A percentile compares a stretch with the other conserved stretches of the same genome.
These are phyloP conservation scores for Catalaphyllia jardinei DNA, from an alignment of 64 coral and sea anemone species.

Conservation along the genomic window DNA sequence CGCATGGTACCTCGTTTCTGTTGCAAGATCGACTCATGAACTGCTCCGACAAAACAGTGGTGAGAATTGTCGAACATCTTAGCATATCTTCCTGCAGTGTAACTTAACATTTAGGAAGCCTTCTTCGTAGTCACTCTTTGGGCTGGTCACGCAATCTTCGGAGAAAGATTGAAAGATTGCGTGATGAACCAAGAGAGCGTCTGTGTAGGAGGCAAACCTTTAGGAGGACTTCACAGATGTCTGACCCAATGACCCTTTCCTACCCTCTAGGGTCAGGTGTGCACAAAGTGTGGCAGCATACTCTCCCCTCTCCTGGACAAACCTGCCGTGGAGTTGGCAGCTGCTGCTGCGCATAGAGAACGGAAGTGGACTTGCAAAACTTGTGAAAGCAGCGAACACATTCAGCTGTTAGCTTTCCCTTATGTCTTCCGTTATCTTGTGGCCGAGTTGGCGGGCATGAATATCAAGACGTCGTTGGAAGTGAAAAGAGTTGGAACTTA, in stretches of 20 bases:
- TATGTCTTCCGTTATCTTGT: constrained; percentile 98
- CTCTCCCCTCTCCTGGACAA: constrained; percentile 86
- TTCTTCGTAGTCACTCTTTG: too few species aligned
- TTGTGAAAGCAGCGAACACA: constrained; percentile 75
- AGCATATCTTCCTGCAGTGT: too few species aligned
- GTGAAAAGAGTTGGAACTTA: constrained; percentile 68
- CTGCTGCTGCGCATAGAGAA: constrained; percentile 77
- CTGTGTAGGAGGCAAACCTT: too few species aligned
- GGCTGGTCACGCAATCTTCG: too few species aligned
- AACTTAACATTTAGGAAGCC: too few species aligned
- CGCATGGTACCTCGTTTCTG: constrained; percentile 91
- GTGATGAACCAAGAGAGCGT: too few species aligned
- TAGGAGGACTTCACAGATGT: not conserved
- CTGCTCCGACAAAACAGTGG: constrained; percentile 88
- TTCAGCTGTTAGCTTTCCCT: constrained; percentile 83
- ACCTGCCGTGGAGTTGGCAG: constrained; percentile 76
- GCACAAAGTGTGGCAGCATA: constrained; percentile 88
- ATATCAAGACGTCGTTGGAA: constrained; percentile 91
- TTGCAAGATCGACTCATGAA: constrained; percentile 96
- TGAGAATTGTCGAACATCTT: constrained; percentile 18
- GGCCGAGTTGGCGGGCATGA: constrained; percentile 93
- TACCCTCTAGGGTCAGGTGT: constrained; percentile 81
- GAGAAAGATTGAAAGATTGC: too few species aligned
- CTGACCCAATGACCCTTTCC: not conserved
- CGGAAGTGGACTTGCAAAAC: constrained; percentile 92